A percentile compares a stretch with the other conserved stretches of the same genome.
Conservation (phyloP, 1,140 invertebrate genomes). For the Helicoverpa zea region DNA sequence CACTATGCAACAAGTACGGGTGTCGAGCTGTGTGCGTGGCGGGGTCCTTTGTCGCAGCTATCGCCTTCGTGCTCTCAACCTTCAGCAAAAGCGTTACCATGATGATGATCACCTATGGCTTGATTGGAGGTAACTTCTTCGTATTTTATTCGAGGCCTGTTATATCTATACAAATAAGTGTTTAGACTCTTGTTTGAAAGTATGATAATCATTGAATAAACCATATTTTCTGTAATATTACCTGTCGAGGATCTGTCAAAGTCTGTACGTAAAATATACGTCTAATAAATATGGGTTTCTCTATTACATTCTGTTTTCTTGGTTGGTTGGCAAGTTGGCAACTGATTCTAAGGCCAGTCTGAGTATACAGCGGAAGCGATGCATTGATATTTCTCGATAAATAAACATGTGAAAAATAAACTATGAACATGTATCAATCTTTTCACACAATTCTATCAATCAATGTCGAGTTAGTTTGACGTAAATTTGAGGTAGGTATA, state of each 20-base stretch:
- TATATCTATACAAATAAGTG: no score
- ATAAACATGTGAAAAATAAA: conserved; percentile 3
- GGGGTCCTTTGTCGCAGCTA: conserved; percentile 94
- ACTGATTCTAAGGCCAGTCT: not conserved
- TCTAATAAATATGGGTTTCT: no score
- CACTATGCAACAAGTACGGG: conserved; percentile 98
- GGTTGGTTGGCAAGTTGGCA: not conserved
- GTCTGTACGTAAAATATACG: no score
- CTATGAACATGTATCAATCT: not conserved
- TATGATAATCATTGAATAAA: no score
- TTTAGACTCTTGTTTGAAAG: no score
- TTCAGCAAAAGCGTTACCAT: conserved; percentile 94
- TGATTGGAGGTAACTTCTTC: conserved; percentile 93
- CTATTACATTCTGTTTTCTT: not conserved
- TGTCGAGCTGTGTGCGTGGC: conserved; percentile 97
- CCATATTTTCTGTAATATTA: no score
- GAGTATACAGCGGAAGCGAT: not conserved
- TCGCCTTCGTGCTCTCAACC: conserved; percentile 96
- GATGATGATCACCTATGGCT: conserved; percentile 97
- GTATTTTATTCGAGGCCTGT: not conserved
- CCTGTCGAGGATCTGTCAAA: no score
- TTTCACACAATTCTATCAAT: conserved; percentile 7
- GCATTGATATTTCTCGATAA: conserved; percentile 25
- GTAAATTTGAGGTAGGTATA: not conserved
- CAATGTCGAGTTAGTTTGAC: conserved; percentile 8